A percentile compares a stretch with the other conserved stretches of the same genome.
Conservation (phyloP, 2,797 vertebrate genomes). For the Sebastes wilsoni region DNA sequence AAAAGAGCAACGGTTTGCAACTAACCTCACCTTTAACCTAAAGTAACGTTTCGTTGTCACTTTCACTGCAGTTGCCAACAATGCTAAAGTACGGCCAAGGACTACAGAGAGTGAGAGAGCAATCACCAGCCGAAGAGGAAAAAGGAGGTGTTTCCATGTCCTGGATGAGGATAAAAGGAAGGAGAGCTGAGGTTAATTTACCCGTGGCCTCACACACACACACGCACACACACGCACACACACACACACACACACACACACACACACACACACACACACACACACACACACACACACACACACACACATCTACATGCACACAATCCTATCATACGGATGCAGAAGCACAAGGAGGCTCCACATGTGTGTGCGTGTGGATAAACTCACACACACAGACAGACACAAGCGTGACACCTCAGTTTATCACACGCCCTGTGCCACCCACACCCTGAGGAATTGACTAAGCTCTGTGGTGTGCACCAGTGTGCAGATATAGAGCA, state of each 20-base stretch:
- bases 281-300: not conserved
- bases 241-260: not conserved
- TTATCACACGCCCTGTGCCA: not conserved
- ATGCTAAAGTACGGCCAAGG: not conserved
- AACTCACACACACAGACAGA: not conserved
- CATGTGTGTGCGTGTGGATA: not conserved
- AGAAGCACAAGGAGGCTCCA: not conserved
- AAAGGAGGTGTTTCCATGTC: constrained; percentile 41
- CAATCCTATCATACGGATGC: not conserved
- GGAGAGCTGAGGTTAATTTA: constrained; percentile 7
- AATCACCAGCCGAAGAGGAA: constrained; percentile 24
- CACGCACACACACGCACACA: not conserved
- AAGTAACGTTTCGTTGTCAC: not conserved
- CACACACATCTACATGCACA: not conserved
- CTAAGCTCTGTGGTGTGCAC: not conserved
- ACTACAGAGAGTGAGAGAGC: not conserved
- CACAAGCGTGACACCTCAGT: not conserved
- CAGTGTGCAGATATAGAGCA: not conserved
- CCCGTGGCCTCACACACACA: not conserved
- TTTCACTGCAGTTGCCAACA: not conserved
- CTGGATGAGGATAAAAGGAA: constrained; percentile 48
- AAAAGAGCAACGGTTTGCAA: not conserved
- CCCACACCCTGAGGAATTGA: constrained; percentile 28
- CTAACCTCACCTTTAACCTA: not conserved
- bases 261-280: not conserved